Evolutionary conservation across 2,113 vertebrate species (phyloP), one percentile per base, ranked within the genome.

Genomic region (Clarias gariepinus): DNA sequence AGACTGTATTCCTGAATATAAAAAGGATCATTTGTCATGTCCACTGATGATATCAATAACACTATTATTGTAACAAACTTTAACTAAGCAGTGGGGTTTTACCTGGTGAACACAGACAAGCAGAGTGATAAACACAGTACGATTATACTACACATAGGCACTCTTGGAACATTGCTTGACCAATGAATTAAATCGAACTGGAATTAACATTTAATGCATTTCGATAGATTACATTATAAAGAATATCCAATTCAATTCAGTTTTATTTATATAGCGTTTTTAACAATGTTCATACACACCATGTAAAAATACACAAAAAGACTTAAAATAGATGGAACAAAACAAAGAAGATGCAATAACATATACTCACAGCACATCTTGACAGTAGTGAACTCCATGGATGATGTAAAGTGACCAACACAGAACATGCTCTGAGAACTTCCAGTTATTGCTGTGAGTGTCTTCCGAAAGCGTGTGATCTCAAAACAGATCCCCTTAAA

Each of bases 351-450:
- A 81, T 53, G 41, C 53, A 33, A 55, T 28, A 11, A 25, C 41
- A 85, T 28, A 77, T 85, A 85, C 74, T 78, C 61, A 85, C 84
- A 85, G 23, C 52, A 81, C 78, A 81, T 61, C 30, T n/a, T 74
- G 13, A 76, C 69, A 88, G 55, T 61, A 88, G 55, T 61, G 74
- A 86, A 73, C 53, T 60, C 63, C 28, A 30, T 52, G 19, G 58
- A 85, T 82, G 33, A 41, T 79, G 77, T 41, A 78, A 66, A 15
- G 41, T 83, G 53, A 83, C 84, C 12, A 77, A 83, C 73, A 71
- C 71, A 77, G 28, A 85, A 81, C 58, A 81, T 89, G 88, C 36
- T 81, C 60, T 66, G 76, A 66, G 74, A 19, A 86, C 71, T 61
- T 74, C 64, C 60, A 85, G 7, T 71, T 79, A 85, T 9, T 30